Percentiles rank a stretch among this genome's conserved stretches.
These are phyloP conservation scores for Oncorhynchus kisutch DNA, from an alignment of 2,113 vertebrate genomes.

Conservation along the genomic window DNA sequence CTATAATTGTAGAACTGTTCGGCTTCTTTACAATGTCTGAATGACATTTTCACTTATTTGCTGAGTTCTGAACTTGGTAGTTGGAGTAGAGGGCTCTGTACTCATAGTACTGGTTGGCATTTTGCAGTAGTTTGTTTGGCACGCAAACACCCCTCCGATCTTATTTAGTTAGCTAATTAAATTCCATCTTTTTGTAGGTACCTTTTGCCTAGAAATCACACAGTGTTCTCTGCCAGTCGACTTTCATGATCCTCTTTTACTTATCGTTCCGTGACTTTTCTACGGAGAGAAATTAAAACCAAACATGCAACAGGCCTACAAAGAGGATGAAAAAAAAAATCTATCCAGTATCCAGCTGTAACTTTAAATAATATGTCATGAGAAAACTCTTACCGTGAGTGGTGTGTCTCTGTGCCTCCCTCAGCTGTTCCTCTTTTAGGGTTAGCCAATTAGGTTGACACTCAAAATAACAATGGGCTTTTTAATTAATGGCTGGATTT, in stretches of 20 bases:
- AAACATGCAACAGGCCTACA: constrained; percentile 35
- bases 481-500: constrained; percentile 47
- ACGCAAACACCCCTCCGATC: constrained; percentile 23
- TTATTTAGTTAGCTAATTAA: constrained; percentile 44
- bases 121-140: constrained; percentile 27
- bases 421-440: constrained; percentile 37
- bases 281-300: constrained; percentile 27
- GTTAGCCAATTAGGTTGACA: constrained; percentile 54
- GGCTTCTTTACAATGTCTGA: constrained; percentile 7
- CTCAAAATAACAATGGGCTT: constrained; percentile 44
- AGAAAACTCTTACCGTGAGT: constrained; percentile 21
- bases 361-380: constrained; percentile 51
- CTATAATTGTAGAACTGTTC: not conserved
- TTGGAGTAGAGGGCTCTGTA: constrained; percentile 12
- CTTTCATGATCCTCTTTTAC: constrained; percentile 30
- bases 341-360: constrained; percentile 56
- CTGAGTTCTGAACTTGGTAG: constrained; percentile 7
- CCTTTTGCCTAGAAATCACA: constrained; percentile 33
- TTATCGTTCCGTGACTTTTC: constrained; percentile 16
- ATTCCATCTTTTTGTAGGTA: constrained; percentile 31
- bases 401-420: not conserved
- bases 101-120: not conserved
- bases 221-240: not conserved
- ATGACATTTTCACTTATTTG: not conserved
- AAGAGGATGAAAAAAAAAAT: not conserved